Base-by-base conservation (phyloP, 2,797 vertebrate species). In the Melanotaenia boesemani region DNA sequence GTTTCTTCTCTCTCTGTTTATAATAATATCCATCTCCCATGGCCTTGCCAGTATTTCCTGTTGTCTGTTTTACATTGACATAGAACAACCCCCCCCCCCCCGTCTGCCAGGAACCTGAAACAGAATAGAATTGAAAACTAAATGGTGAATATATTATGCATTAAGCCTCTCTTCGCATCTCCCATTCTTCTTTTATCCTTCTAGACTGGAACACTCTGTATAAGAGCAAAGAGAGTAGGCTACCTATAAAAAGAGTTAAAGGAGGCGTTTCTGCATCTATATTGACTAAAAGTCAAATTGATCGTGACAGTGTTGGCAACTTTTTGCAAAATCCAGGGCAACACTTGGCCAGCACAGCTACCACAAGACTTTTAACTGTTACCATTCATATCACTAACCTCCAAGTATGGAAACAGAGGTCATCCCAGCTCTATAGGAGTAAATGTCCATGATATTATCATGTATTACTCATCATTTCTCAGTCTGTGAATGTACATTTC, bases 401-500 rank as follows among this genome's bases (percentile, higher is more conserved):
- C 61, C 28, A 26, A 9, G 34, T 44, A 36, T 66, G 26, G 18
- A 63, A 26, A 48, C 18, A 57, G 34, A 13, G 5, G 30, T 12
- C 57, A 10, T 13, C 10, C 3, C 9, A 63, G 56, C 41, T 74
- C 3, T 44, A 26, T 1, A 44, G 12, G 3, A 46, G n/a, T 11
- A 52, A 52, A 46, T 69, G 11, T n/a, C 46, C 15, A 50, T 58
- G n/a, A 44, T 22, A 58, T 60, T 22, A 63, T 18, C 6, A 55
- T 56, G 50, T 44, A 22, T 41, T 52, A 41, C 62, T 72, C 61
- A 82, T 71, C 58, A 68, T 30, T 28, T 36, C 7, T 50, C 54
- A 34, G n/a, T 30, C 28, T 74, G 63, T 61, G 24, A 61, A 81
- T 37, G 55, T 58, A 34, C 39, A 60, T 58, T 30, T 6, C 61